Base-by-base conservation (phyloP, 2,797 vertebrate species). In the Serranus cabrilla region DNA sequence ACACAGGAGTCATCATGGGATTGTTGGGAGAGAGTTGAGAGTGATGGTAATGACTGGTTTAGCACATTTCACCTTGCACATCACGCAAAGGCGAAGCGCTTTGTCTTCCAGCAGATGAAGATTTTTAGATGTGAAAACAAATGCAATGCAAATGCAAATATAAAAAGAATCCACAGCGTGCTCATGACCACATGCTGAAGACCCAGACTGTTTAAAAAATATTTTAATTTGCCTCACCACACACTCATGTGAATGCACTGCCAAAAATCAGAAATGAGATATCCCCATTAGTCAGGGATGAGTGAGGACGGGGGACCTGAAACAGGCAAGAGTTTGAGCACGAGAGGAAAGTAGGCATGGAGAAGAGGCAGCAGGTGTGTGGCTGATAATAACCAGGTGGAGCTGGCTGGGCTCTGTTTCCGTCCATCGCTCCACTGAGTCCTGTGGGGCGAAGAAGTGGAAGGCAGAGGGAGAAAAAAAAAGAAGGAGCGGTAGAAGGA, bases 381-480 rank as follows among this genome's bases (percentile, higher is more conserved):
- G 73, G 80, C 76, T 84, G 85, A 80, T 90, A 90, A 87, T 89
- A 81, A 85, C 81, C 90, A 91, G 90, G 91, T 93, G 91, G 91
- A 92, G 66, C 76, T 75, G 79, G 83, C 81, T 61, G 74, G 67
- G 77, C 79, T 87, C 79, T 40, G 82, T 88, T 89, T 91, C 86
- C 76, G 85, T 89, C 80, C 76, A 72, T 87, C 67, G 71, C 76
- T 86, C 76, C 49, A 57, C 80, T 79, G 74, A 82, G 70, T 85
- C 79, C 87, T 85, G 68, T 20, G 78, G 80, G 77, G 76, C 14
- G 4, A 43, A 34, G 70, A 50, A 42, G 55, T 69, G 58, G 66
- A 78, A 59, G 74, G 54, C 58, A 74, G 71, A 25, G 25, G 43
- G 54, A 46, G 61, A 27, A 54, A 76, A 73, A 65, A 34, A 55